These are phyloP conservation scores for Actinostola sp. DNA, from an alignment of 92 coral and sea anemone genomes.

Conservation along the genomic window DNA sequence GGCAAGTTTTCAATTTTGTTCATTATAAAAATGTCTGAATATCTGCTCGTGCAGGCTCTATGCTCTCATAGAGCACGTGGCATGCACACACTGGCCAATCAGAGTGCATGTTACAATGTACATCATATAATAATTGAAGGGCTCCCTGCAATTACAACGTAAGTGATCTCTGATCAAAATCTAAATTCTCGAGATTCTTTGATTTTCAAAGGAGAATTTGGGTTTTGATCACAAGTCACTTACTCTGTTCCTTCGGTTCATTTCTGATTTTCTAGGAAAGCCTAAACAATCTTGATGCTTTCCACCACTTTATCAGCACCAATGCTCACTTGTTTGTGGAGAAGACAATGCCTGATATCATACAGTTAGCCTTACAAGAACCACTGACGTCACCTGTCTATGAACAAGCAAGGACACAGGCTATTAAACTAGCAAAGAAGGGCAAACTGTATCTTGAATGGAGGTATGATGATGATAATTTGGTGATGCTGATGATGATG, in stretches of 20 bases:
- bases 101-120: too few relatives aligned
- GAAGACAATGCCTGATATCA: slow-evolving; percentile 75
- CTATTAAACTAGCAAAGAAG: slow-evolving; percentile 38
- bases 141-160: too few relatives aligned
- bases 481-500: neutral
- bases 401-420: slow-evolving; percentile 75
- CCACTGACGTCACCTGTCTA: slow-evolving; percentile 69
- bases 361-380: slow-evolving; percentile 89
- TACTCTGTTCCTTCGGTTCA: neutral
- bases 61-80: too few relatives aligned
- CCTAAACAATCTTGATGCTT: slow-evolving; percentile 65
- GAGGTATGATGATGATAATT: slow-evolving; percentile 51
- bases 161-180: too few relatives aligned
- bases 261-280: slow-evolving; percentile 32
- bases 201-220: too few relatives aligned
- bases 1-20: too few relatives aligned
- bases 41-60: too few relatives aligned
- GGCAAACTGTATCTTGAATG: slow-evolving; percentile 84
- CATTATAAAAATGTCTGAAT: too few relatives aligned
- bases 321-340: slow-evolving; percentile 85
- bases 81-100: too few relatives aligned
- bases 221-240: too few relatives aligned
- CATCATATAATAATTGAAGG: too few relatives aligned
- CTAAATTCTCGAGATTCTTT: too few relatives aligned
- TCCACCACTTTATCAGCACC: slow-evolving; percentile 88